Evolutionary conservation across 92 coral and sea anemone species (phyloP), one percentile per base, ranked within the genome.

Genomic region (Palythoa grandis): DNA sequence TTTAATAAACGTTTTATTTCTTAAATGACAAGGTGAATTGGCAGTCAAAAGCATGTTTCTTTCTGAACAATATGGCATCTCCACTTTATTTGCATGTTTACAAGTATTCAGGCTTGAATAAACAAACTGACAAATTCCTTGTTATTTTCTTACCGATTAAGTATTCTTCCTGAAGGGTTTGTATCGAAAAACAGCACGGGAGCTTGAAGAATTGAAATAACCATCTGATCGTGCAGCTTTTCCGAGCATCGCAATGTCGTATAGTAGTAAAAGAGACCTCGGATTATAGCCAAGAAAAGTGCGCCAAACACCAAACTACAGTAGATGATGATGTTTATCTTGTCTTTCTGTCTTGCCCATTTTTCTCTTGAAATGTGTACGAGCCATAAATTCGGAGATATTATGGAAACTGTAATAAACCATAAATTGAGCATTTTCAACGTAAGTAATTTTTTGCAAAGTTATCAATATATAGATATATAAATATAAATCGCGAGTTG

Each of bases 361-460:
- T 94, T 94, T 92, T 92, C 86, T n/a, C 98, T 88, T 22, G 95
- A 90, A 52, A 94, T 37, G 83, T 94, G 98, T 17, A 94, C 98
- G 52, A 94, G 89, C 98, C 98, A 94, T n/a, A 94, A 87, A 79
- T 94, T 94, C 0, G 98, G 98, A 15, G 98, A 94, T 54, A 94
- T 94, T 16, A 94, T 94, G 47, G 98, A 92, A n/a, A 93, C 98
- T 94, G 83, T 19, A 58, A 61, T 54, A n/a, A 52, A 52, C 5
- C 11, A 24, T 1, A 7, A n/a, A 70, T 70, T 5, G 40, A 11
- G 65, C 50, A 43, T 43, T 43, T 1, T 43, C 35, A 76, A 16
- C 7, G 52, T 53, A n/a, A 39, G 72, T 86, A 20, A 69, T 20
- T 68, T 11, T 24, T 70, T 40, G 47, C 22, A 39, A 25, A 35